A percentile compares a stretch with the other conserved stretches of the same genome.
phyloP scores from a whole-genome alignment of 2,888 invertebrate genomes.

The Acrocera orbiculus region DNA sequence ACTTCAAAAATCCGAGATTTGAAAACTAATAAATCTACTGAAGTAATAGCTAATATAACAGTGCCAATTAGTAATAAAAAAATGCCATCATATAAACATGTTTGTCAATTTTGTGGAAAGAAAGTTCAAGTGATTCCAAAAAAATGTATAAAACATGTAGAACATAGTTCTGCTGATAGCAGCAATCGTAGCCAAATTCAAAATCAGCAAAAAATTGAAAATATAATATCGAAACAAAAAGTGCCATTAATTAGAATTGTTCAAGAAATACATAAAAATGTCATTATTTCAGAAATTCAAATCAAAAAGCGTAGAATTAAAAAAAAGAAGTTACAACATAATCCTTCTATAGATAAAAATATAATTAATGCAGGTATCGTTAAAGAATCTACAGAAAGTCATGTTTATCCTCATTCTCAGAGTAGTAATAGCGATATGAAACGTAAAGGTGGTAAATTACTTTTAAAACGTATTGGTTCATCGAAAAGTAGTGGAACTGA shows the following conservation, averaged over 20 bases:
- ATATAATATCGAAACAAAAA: conserved; percentile 6
- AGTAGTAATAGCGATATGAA: conserved; percentile 17
- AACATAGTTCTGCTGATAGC: conserved; percentile 1
- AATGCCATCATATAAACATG: no score
- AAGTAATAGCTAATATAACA: no score
- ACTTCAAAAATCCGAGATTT: no score
- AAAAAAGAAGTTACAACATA: no score
- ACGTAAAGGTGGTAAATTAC: conserved; percentile 20
- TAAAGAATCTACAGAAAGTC: neutral
- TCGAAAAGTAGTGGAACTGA: conserved; percentile 13
- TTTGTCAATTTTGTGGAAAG: no score
- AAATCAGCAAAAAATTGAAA: conserved; percentile 1
- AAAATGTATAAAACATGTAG: conserved; percentile 2
- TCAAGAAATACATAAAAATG: conserved; percentile 26
- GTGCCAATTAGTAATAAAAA: no score
- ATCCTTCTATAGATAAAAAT: no score
- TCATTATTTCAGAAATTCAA: conserved; percentile 27
- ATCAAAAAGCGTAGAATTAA: no score
- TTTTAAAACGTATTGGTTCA: conserved; percentile 25
- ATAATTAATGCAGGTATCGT: neutral
- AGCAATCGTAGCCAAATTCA: conserved; percentile 1
- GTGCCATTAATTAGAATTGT: conserved; percentile 28
- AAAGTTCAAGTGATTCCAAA: no score
- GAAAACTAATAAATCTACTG: no score
- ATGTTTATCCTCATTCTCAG: neutral